Conservation (phyloP, 2,797 vertebrate genomes). For the Enteromius argenteus region DNA sequence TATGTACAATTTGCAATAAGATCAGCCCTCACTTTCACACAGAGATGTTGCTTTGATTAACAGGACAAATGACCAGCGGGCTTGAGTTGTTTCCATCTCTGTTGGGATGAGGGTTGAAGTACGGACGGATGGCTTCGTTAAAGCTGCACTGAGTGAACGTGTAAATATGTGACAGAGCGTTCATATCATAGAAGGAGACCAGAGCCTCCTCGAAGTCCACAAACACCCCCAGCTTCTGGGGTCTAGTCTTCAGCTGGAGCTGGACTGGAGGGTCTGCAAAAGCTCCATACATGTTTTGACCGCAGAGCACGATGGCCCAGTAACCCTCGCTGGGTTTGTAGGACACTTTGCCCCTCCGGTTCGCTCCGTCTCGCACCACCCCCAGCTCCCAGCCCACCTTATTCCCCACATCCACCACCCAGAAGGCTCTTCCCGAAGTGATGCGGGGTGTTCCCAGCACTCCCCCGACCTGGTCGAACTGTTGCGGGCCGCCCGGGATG, state of each 20-base stretch:
- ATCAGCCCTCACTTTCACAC: background rate
- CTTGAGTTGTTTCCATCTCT: constrained; percentile 29
- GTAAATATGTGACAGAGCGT: constrained; percentile 67
- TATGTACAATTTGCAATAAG: too few species aligned
- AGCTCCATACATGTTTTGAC: constrained; percentile 53
- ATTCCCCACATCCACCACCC: constrained; percentile 55
- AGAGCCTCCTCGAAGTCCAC: constrained; percentile 70
- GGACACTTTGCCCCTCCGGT: constrained; percentile 47
- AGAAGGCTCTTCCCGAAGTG: constrained; percentile 47
- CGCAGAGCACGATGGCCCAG: constrained; percentile 67
- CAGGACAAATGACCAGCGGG: constrained; percentile 63
- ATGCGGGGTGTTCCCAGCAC: constrained; percentile 43
- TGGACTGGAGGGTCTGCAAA: constrained; percentile 23
- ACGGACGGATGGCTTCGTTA: constrained; percentile 28
- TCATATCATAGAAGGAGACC: constrained; percentile 72
- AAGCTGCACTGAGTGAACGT: constrained; percentile 62
- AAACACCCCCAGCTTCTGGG: constrained; percentile 69
- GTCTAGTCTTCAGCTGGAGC: constrained; percentile 39
- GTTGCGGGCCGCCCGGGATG: constrained; percentile 19
- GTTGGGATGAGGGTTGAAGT: constrained; percentile 60
- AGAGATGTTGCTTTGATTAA: background rate
- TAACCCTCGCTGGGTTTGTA: constrained; percentile 61
- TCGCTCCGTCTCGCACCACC: constrained; percentile 52
- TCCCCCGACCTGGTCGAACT: constrained; percentile 38
- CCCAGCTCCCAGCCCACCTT: constrained; percentile 60